Evolutionary conservation across 2,888 invertebrate genomes (phyloP).

Genomic region (Lucinisca nassula): DNA sequence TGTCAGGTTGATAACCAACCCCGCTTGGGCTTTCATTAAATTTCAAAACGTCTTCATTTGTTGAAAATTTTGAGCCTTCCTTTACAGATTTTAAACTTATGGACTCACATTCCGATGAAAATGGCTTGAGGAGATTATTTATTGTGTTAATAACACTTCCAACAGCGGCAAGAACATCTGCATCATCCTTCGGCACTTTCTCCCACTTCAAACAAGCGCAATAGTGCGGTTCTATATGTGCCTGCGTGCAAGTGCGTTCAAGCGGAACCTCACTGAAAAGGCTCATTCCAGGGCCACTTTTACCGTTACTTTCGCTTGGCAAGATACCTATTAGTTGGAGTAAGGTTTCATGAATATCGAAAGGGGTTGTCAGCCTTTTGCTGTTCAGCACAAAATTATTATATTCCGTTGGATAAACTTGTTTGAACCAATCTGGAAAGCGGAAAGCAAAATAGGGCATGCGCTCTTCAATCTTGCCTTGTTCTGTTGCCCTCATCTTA

Average conservation of each 20-base stretch:
- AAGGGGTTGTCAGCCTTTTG: constrained; percentile 93
- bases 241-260: constrained; percentile 94
- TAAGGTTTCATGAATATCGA: constrained; percentile 94
- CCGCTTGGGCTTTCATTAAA: constrained; percentile 93
- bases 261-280: constrained; percentile 89
- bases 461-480: constrained; percentile 97
- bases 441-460: constrained; percentile 95
- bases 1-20: constrained; percentile 94
- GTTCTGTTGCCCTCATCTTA: constrained; percentile 94
- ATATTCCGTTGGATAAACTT: constrained; percentile 90
- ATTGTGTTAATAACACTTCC: constrained; percentile 84
- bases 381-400: constrained; percentile 91
- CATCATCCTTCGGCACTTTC: constrained; percentile 89
- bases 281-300: constrained; percentile 81
- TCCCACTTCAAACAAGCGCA: constrained; percentile 97
- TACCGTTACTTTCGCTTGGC: constrained; percentile 85
- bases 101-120: constrained; percentile 85
- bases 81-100: constrained; percentile 90
- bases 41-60: constrained; percentile 91
- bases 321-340: constrained; percentile 91
- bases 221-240: constrained; percentile 98
- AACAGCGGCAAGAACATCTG: constrained; percentile 90
- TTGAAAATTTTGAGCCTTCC: constrained; percentile 92
- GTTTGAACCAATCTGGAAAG: constrained; percentile 92
- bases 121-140: constrained; percentile 91